Base-by-base conservation (phyloP, 2,797 vertebrate genomes). In the Borostomias antarcticus region DNA sequence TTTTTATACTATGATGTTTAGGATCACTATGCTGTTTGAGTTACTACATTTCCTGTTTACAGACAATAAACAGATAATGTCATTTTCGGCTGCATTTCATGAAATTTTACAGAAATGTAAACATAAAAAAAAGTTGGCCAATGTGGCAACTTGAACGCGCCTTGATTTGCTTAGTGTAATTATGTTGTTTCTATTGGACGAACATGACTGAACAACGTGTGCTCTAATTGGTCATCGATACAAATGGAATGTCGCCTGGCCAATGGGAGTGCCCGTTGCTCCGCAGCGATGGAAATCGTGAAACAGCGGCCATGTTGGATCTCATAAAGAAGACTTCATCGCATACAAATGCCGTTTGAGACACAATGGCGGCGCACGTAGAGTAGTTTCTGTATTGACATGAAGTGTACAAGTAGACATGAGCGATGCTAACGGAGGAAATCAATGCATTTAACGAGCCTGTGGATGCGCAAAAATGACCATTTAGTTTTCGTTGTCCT, bases 281-380 rank as follows among this genome's bases (percentile, higher is more conserved):
- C 26, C 21, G 0, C 45, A 45, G 54, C 43, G 30, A 68, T 60
- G 66, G 60, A 66, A 82, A 80, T 72, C 74, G 76, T 76, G 68
- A 88, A 82, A 76, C 70, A 52, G 76, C 61, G 66, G 88, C 90
- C 91, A 91, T 92, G 82, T 92, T 90, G 86, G 76, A 73, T 77
- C 75, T 45, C 47, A 5, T 53, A 35, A 4, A 47, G 56, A n/a
- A n/a, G 66, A 23, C 21, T 35, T 32, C 5, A 13, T 53, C 51
- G 63, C 21, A 58, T 25, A 11, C 9, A 11, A 0, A 37, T 35
- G 19, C 40, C 3, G n/a, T 4, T 43, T 57, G 33, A 54, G 4
- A 35, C 33, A 26, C 29, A 23, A 64, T 68, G 50, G 28, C 23
- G 15, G 2, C 3, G 21, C 13, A 33, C 2, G 2, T 6, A 13